Percentiles rank a stretch among this genome's conserved stretches.
Evolutionary conservation across 23 tunicate genomes (phyloP).

Genomic region (Clavelina lepadiformis): DNA sequence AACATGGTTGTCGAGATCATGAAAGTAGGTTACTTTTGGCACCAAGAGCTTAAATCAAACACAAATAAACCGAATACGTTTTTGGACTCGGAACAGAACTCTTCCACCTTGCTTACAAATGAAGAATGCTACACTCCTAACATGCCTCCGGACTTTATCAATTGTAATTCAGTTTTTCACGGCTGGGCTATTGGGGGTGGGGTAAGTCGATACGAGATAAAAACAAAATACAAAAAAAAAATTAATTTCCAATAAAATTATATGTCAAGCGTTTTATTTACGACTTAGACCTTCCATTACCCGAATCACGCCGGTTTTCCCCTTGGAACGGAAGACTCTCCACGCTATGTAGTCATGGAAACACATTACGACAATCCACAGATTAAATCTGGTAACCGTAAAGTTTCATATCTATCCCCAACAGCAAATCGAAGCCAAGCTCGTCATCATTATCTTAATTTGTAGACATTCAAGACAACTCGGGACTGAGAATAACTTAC

Average conservation of each 20-base stretch:
- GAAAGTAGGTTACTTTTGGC: too few relatives aligned
- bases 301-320: constrained; percentile 37
- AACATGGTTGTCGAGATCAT: too few relatives aligned
- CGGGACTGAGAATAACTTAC: constrained; percentile 49
- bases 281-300: constrained; percentile 11
- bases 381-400: constrained; percentile 6
- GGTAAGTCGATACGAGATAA: constrained; percentile 8
- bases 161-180: background rate
- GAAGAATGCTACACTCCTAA: background rate
- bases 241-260: background rate
- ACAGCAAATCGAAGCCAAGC: too few relatives aligned
- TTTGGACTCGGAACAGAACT: background rate
- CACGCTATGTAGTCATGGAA: constrained; percentile 28
- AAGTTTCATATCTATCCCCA: too few relatives aligned
- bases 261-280: too few relatives aligned
- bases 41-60: too few relatives aligned
- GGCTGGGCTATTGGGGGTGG: constrained; percentile 21
- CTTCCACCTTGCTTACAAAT: background rate
- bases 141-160: background rate
- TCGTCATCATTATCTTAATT: background rate
- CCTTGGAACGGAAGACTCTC: constrained; percentile 26
- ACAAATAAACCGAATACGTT: too few relatives aligned
- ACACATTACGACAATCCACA: constrained; percentile 60
- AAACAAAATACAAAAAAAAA: background rate
- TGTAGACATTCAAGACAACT: constrained; percentile 37